Evolutionary conservation across 2,888 invertebrate species (phyloP).

Genomic region (Sinohyriopsis cumingii): DNA sequence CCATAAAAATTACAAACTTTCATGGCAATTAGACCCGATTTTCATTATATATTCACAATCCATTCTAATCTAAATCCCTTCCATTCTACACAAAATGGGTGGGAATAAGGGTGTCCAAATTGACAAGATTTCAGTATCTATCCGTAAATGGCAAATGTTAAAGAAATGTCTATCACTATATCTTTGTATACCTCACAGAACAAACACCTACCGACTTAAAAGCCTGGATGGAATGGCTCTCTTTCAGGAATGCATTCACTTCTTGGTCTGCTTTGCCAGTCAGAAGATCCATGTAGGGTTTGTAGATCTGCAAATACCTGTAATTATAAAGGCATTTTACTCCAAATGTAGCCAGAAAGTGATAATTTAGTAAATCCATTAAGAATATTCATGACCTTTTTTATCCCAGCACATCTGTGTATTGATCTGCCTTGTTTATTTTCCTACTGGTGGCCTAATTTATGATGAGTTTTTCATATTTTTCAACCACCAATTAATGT

Average conservation of each 20-base stretch:
- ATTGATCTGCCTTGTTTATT: constrained; percentile 1
- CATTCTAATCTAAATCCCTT: too few relatives aligned
- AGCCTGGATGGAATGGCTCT: constrained; percentile 67
- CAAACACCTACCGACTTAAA: constrained; percentile 62
- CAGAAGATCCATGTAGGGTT: constrained; percentile 69
- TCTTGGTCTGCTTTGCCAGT: constrained; percentile 72
- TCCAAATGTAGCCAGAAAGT: neutral
- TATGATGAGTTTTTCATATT: too few relatives aligned
- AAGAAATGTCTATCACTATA: neutral
- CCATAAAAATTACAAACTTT: too few relatives aligned
- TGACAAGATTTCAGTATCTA: too few relatives aligned
- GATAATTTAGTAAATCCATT: neutral
- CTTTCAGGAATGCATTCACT: constrained; percentile 67
- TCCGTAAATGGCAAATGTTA: neutral
- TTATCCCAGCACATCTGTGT: too few relatives aligned
- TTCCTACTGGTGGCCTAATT: neutral
- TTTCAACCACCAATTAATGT: too few relatives aligned
- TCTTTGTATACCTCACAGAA: too few relatives aligned
- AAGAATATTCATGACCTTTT: neutral
- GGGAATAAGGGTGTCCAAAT: too few relatives aligned
- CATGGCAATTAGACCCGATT: too few relatives aligned
- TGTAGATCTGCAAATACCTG: constrained; percentile 69
- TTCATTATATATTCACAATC: too few relatives aligned
- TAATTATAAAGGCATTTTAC: constrained; percentile 8
- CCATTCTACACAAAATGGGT: too few relatives aligned